Evolutionary conservation across 2,113 vertebrate species (phyloP), one percentile per base, ranked within the genome.

Genomic region (Clarias magur): DNA sequence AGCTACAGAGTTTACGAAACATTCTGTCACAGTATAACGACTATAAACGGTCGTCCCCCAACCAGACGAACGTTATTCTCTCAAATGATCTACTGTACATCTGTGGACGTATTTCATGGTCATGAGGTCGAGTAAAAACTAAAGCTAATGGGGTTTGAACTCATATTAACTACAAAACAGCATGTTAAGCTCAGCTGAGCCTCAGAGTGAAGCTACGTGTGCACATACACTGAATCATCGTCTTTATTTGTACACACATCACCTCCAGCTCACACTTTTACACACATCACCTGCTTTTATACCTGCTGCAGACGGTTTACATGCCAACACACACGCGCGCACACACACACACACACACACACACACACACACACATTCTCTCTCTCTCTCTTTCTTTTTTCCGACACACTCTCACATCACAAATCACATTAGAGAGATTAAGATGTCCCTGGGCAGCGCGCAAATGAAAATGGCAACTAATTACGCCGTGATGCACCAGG

Each of bases 341-440:
- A 53, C 68, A 68, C 68, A 48, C 19, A 19, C 65, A 70, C 76
- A 38, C 11, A 78, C 59, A 76, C 25, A 67, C 27, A 53, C 68
- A 68, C 68, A 48, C 19, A 19, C 65, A 70, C 76, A 38, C 11
- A 78, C 59, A 76, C 25, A 67, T 53, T 78, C 60, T 68, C 60
- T 63, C 85, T 70, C 56, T 82, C 76, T 68, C 70, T 63, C 85
- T 70, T 38, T 82, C 76, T 38, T 62, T 34, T 76, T 65, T 19
- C 63, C 48, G 30, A 54, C 68, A 85, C 56, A 82, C 56, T n/a
- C 84, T 65, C 78, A 63, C 38, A 19, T 1, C 9, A 57, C 48
- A 75, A 82, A 63, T 70, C 85, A 80, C 30, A 38, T 86, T 72
- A 68, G 25, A 59, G 16, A 79, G 73, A 79, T 79, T 67, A 65